Conservation (phyloP, 1,140 invertebrate species). For the Drosophila leontia region DNA sequence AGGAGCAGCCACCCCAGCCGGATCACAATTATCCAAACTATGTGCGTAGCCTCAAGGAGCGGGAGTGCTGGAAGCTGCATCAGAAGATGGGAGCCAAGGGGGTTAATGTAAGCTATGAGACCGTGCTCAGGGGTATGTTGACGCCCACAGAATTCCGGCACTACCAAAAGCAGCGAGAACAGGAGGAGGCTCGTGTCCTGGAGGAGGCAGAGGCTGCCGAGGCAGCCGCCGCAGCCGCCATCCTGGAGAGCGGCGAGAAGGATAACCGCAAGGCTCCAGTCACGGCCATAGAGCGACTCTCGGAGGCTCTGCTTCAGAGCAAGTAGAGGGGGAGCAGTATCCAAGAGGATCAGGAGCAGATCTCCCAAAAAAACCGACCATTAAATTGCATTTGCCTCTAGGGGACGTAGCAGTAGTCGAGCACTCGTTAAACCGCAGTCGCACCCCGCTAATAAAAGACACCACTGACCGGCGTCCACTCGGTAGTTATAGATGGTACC, state of each 20-base stretch:
- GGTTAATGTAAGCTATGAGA: slow-evolving; percentile 89
- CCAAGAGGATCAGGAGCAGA: background rate
- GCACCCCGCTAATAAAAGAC: slow-evolving; percentile 37
- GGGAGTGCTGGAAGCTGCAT: slow-evolving; percentile 89
- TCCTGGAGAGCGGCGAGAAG: slow-evolving; percentile 50
- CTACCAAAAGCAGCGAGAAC: slow-evolving; percentile 85
- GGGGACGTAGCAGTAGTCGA: slow-evolving; percentile 50
- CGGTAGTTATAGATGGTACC: slow-evolving; percentile 35
- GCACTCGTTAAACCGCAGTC: slow-evolving; percentile 52
- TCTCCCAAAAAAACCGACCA: slow-evolving; percentile 28
- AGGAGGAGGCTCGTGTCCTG: slow-evolving; percentile 71
- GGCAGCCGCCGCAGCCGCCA: slow-evolving; percentile 39
- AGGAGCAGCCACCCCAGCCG: slow-evolving; percentile 51
- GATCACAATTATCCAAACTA: slow-evolving; percentile 75
- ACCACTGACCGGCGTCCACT: slow-evolving; percentile 40
- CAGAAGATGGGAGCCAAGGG: slow-evolving; percentile 90
- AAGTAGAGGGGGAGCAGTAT: slow-evolving; percentile 46
- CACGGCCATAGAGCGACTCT: slow-evolving; percentile 75
- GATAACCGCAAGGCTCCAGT: slow-evolving; percentile 51
- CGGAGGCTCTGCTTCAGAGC: slow-evolving; percentile 66
- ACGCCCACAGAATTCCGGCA: slow-evolving; percentile 90
- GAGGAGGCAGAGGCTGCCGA: slow-evolving; percentile 67
- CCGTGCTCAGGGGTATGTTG: slow-evolving; percentile 89
- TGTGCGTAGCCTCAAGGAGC: slow-evolving; percentile 86
- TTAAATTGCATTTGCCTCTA: slow-evolving; percentile 66